A percentile compares a stretch with the other conserved stretches of the same genome.
Conservation (phyloP, 2,797 vertebrate genomes). For the Strix occidentalis region DNA sequence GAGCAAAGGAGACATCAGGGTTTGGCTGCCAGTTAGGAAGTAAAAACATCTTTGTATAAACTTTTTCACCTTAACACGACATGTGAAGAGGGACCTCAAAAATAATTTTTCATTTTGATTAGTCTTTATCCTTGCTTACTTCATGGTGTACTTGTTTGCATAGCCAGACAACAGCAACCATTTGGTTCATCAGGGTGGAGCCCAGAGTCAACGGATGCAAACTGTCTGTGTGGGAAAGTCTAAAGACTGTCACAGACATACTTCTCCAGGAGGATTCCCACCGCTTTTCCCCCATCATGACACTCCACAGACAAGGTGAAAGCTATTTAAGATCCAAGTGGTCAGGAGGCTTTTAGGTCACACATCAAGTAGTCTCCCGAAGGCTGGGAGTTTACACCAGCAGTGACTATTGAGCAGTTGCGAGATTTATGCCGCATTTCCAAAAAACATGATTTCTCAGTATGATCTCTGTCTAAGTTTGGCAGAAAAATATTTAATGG, state of each 20-base stretch:
- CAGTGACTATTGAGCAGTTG: not conserved
- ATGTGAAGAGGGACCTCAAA: not conserved
- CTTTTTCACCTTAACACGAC: not conserved
- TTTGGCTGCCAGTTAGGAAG: not conserved
- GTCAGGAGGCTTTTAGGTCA: not conserved
- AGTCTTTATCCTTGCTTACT: not conserved
- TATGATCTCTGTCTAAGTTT: conserved; percentile 12
- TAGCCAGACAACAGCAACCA: not conserved
- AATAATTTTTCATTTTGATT: not conserved
- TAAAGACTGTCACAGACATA: not conserved
- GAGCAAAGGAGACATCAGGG: not conserved
- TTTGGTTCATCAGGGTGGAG: not conserved
- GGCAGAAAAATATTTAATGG: conserved; percentile 23
- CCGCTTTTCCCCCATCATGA: not conserved
- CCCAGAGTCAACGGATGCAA: not conserved
- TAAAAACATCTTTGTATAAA: not conserved
- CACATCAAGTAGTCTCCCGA: not conserved
- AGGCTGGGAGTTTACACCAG: not conserved
- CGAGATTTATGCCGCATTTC: not conserved
- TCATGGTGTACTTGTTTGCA: not conserved
- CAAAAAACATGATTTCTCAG: conserved; percentile 5
- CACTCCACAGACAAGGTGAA: not conserved
- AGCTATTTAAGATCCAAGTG: not conserved
- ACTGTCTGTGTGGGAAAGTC: not conserved
- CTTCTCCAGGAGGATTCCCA: not conserved